Evolutionary conservation across 1,140 invertebrate genomes (phyloP).

Genomic region (Caenorhabditis brenneri): DNA sequence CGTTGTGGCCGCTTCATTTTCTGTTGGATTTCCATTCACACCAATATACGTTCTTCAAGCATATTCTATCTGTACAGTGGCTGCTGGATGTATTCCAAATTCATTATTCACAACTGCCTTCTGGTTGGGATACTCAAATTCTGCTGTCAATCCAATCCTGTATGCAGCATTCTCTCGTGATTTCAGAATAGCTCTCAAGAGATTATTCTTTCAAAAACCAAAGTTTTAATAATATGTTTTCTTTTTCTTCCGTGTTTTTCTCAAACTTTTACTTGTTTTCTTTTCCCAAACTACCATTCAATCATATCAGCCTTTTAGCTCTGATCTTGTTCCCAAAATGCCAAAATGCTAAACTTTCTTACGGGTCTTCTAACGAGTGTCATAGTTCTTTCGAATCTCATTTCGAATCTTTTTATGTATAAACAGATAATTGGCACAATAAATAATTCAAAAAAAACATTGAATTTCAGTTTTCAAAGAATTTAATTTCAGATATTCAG

Average conservation of each 20-base stretch:
- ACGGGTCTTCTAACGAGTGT: too few species aligned
- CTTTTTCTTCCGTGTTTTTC: not conserved
- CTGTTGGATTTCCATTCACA: conserved; percentile 88
- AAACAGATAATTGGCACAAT: not conserved
- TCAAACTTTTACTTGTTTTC: not conserved
- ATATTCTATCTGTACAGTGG: conserved; percentile 39
- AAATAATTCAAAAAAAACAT: not conserved
- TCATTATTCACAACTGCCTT: conserved; percentile 68
- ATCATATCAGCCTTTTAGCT: not conserved
- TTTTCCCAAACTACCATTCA: not conserved
- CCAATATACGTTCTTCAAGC: conserved; percentile 69
- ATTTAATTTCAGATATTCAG: not conserved
- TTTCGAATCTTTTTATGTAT: not conserved
- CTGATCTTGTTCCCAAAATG: not conserved
- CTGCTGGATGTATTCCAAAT: conserved; percentile 60
- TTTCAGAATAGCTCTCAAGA: conserved; percentile 23
- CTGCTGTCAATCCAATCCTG: conserved; percentile 86
- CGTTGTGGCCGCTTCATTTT: conserved; percentile 90
- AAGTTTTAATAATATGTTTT: not conserved
- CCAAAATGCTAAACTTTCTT: conserved; percentile 4
- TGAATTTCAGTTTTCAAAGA: too few species aligned
- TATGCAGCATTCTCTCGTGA: conserved; percentile 83
- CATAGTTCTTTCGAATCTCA: conserved; percentile 29
- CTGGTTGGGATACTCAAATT: conserved; percentile 92
- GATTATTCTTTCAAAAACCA: conserved; percentile 25